Percentiles rank a stretch among this genome's conserved stretches.
Conservation (phyloP, 2,888 invertebrate species). For the Ophion obscuratus region DNA sequence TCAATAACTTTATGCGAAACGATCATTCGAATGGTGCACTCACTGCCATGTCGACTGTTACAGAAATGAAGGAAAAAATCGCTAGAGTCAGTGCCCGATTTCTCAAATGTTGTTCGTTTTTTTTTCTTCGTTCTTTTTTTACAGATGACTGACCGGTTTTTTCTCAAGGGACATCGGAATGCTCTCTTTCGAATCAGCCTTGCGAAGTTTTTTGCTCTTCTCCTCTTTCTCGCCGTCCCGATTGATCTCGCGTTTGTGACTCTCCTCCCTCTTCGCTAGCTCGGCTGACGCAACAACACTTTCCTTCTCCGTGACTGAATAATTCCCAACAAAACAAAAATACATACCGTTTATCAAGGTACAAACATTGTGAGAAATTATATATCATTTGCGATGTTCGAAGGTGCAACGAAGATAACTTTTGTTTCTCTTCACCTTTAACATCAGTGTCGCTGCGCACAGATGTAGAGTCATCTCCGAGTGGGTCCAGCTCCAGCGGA, state of each 20-base stretch:
- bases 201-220: conserved; percentile 82
- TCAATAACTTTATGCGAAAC: not conserved
- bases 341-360: not conserved
- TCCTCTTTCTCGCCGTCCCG: conserved; percentile 82
- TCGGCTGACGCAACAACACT: conserved; percentile 79
- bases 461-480: conserved; percentile 93
- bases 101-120: too few species aligned
- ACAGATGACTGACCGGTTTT: conserved; percentile 77
- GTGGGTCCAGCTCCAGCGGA: conserved; percentile 93
- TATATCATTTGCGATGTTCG: not conserved
- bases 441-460: conserved; percentile 93
- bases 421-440: conserved; percentile 86
- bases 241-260: conserved; percentile 83
- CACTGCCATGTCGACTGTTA: too few species aligned
- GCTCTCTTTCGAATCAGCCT: conserved; percentile 82
- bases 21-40: too few species aligned
- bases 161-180: conserved; percentile 80
- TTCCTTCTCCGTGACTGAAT: conserved; percentile 84
- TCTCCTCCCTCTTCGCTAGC: conserved; percentile 81
- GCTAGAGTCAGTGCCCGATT: too few species aligned
- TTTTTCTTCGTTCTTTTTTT: conserved; percentile 9
- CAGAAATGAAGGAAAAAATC: too few species aligned
- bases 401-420: not conserved
- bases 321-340: not conserved
- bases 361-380: not conserved